A percentile compares a stretch with the other conserved stretches of the same genome.
These are phyloP conservation scores for Leptodactylus fallax DNA, from an alignment of 2,797 vertebrate genomes.

Conservation along the genomic window DNA sequence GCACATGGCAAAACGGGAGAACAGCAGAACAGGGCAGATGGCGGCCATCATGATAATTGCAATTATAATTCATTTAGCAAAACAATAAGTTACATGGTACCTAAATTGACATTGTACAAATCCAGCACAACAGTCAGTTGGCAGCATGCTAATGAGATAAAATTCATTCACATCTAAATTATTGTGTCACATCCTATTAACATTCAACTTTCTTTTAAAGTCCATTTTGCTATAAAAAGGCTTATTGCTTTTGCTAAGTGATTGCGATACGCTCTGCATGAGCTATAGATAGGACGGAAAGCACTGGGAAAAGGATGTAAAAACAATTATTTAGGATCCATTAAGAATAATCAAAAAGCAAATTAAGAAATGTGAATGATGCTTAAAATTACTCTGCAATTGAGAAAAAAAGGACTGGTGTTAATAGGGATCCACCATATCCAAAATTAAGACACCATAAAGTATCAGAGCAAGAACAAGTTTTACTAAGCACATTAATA, in stretches of 20 bases:
- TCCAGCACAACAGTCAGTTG: slow-evolving; percentile 49
- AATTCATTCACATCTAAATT: slow-evolving; percentile 52
- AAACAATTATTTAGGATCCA: slow-evolving; percentile 21
- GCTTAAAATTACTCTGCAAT: slow-evolving; percentile 21
- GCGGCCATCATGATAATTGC: slow-evolving; percentile 50
- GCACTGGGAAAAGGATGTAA: neutral
- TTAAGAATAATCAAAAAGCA: slow-evolving; percentile 39
- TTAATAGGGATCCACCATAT: neutral
- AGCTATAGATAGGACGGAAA: neutral
- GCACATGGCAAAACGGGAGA: neutral
- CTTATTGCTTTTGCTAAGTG: slow-evolving; percentile 41
- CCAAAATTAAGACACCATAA: neutral
- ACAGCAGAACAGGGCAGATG: slow-evolving; percentile 43
- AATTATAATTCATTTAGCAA: slow-evolving; percentile 53
- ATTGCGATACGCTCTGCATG: neutral
- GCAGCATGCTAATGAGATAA: slow-evolving; percentile 50
- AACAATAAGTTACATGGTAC: slow-evolving; percentile 55
- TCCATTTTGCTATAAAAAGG: slow-evolving; percentile 25
- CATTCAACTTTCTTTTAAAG: slow-evolving; percentile 42
- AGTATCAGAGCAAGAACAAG: neutral
- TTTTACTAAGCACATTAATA: no score
- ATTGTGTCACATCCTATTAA: slow-evolving; percentile 53
- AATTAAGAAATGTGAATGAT: slow-evolving; percentile 23
- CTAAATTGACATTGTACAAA: slow-evolving; percentile 46
- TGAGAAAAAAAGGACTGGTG: neutral